A percentile compares a stretch with the other conserved stretches of the same genome.
These are phyloP conservation scores for Xanthia togata DNA, from an alignment of 2,888 invertebrate genomes.

Conservation along the genomic window DNA sequence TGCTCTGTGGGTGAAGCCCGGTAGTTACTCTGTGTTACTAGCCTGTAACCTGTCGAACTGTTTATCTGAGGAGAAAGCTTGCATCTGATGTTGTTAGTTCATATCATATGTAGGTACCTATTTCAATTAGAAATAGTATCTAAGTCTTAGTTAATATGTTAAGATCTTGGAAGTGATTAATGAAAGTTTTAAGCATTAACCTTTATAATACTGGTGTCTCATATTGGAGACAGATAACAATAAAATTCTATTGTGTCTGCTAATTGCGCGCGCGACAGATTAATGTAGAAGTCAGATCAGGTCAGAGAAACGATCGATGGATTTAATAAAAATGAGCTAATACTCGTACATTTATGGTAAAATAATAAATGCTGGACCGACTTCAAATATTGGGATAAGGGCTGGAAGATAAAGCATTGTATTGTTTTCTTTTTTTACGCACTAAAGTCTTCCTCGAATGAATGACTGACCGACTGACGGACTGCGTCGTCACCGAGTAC, in stretches of 20 bases:
- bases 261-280: too few species aligned
- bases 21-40: constrained; percentile 48
- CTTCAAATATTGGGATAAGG: not conserved
- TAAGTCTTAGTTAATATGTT: too few species aligned
- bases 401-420: not conserved
- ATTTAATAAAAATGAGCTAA: not conserved
- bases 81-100: constrained; percentile 33
- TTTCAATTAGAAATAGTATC: constrained; percentile 1
- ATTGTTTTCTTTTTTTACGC: too few species aligned
- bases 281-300: not conserved
- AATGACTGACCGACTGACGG: too few species aligned
- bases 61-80: constrained; percentile 31
- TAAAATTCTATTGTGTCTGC: too few species aligned
- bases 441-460: too few species aligned
- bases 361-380: not conserved
- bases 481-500: too few species aligned
- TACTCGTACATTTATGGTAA: not conserved
- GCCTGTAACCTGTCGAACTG: constrained; percentile 61
- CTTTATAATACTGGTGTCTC: too few species aligned
- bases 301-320: too few species aligned
- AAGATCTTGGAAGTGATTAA: not conserved
- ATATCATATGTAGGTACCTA: constrained; percentile 3
- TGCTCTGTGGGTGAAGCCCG: constrained; percentile 28
- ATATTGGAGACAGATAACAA: too few species aligned
- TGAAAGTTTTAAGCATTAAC: not conserved